Base-by-base conservation (phyloP, 2,113 vertebrate species). In the Microcebus lehilahytsara region DNA sequence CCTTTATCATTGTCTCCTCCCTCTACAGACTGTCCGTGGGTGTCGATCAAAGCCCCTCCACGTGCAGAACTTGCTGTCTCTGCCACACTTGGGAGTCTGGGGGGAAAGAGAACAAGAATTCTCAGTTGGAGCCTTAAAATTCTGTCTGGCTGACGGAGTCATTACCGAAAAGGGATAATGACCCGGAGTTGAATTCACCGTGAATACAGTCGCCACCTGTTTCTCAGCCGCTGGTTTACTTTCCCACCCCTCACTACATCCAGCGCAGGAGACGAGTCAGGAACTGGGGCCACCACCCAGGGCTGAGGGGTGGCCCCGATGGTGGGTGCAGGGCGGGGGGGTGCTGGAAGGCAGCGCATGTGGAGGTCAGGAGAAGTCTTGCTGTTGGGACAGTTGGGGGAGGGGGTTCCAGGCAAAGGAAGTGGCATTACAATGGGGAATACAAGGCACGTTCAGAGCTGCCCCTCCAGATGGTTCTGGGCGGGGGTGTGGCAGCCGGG, bases 391-490 rank as follows among this genome's bases (percentile, higher is more conserved):
- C 51, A 11, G 6, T 7, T 19, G 11, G 34, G 12, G 14, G 30
- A 37, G 9, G 30, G 51, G 6, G 0, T 14, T 30, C 6, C 23
- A 8, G 0, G 42, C 62, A 11, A 22, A 0, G 32, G 40, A 51
- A 3, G 1, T 8, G 0, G 74, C 40, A 46, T 17, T 32, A 49
- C 53, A 10, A 13, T 19, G 12, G 67, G 56, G 46, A 66, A 10
- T 14, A 2, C 11, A 2, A 42, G 4, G 32, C 2, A 0, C 2
- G 3, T 1, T 1, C 25, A 62, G 42, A 60, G 17, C 17, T 1
- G 23, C 27, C 71, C 62, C 40, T 53, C 37, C 20, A 0, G 6
- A 1, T 32, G 49, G 11, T 42, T 60, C 49, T 60, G 19, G 64
- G 27, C 7, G 25, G 32, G 30, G 30, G 56, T 58, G 20, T 19